Base-by-base conservation (phyloP, 1,140 invertebrate species). In the Zaprionus africanus region DNA sequence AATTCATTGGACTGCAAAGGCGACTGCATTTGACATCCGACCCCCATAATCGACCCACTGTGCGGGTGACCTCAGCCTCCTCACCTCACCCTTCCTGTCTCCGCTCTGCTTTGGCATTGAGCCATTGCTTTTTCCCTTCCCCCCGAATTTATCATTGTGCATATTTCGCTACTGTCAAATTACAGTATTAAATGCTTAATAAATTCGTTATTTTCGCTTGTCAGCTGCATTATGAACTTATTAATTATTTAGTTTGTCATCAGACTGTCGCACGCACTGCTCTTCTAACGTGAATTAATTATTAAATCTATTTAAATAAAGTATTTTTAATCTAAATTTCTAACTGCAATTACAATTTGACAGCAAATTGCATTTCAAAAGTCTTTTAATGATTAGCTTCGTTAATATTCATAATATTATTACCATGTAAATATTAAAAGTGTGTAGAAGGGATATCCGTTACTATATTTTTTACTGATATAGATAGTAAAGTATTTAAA, bases 1-100 rank as follows among this genome's bases (percentile, higher is more conserved):
- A 84, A 84, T 80, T 84, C 62, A 84, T 84, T 78, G 59, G 62
- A 54, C 58, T 67, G 68, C 76, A 54, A 38, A 17, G n/a, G 62
- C 17, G 49, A 34, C 64, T 75, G 61, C 70, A 65, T 71, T 76
- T 74, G 76, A 22, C 36, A 43, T 5, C 17, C n/a, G 31, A 22
- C 28, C 51, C 46, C n/a, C 41, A 46, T 46, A 46, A 46, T 46
- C n/a, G 41, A 46, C n/a, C n/a, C n/a, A 4, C 7, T 41, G 38
- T 49, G 43, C 17, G 43, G 38, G 15, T n/a, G 15, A 51, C 19
- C 19, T 17, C 46, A 11, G 7, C 6, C 31, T 2, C 24, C 53
- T 2, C 15, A 6, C 15, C 19, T 22, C 19, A 5, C 4, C 17
- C 46, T 12, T 4, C 2, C 46, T 9, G 43, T 22, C 17, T 12